These are phyloP conservation scores for Chrysopa pallens DNA, from an alignment of 1,140 invertebrate genomes.

Conservation along the genomic window DNA sequence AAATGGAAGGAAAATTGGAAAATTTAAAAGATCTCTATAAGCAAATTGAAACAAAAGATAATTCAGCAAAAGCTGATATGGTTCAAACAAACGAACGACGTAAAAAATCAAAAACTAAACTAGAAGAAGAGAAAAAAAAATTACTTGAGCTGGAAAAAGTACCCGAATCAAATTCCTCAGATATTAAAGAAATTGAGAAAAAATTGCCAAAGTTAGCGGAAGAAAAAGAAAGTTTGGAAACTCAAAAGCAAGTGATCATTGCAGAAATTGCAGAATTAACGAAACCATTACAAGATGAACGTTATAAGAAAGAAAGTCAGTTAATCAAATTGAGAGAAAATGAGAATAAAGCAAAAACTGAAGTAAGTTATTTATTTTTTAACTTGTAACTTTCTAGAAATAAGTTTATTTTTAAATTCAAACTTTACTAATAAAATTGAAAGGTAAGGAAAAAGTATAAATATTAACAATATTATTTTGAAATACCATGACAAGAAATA, in stretches of 20 bases:
- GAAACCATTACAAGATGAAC: slow-evolving; percentile 41
- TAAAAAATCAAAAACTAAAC: slow-evolving; percentile 37
- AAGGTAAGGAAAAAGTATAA: too few relatives aligned
- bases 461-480: too few relatives aligned
- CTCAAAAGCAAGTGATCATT: slow-evolving; percentile 35
- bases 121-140: slow-evolving; percentile 37
- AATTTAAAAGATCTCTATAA: slow-evolving; percentile 34
- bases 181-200: slow-evolving; percentile 10
- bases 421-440: too few relatives aligned
- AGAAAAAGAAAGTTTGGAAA: slow-evolving; percentile 33
- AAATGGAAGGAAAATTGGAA: slow-evolving; percentile 35
- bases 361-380: slow-evolving; percentile 18
- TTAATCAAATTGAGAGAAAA: slow-evolving; percentile 48
- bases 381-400: too few relatives aligned
- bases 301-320: slow-evolving; percentile 41
- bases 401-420: too few relatives aligned
- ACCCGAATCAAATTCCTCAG: slow-evolving; percentile 18
- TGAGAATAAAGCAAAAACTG: slow-evolving; percentile 55
- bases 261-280: slow-evolving; percentile 33
- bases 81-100: slow-evolving; percentile 42
- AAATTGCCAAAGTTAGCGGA: slow-evolving; percentile 47
- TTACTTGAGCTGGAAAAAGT: slow-evolving; percentile 39
- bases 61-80: slow-evolving; percentile 39
- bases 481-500: too few relatives aligned
- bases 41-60: slow-evolving; percentile 36